Base-by-base conservation (phyloP, 64 coral and sea anemone genomes). In the Pachyseris speciosa region DNA sequence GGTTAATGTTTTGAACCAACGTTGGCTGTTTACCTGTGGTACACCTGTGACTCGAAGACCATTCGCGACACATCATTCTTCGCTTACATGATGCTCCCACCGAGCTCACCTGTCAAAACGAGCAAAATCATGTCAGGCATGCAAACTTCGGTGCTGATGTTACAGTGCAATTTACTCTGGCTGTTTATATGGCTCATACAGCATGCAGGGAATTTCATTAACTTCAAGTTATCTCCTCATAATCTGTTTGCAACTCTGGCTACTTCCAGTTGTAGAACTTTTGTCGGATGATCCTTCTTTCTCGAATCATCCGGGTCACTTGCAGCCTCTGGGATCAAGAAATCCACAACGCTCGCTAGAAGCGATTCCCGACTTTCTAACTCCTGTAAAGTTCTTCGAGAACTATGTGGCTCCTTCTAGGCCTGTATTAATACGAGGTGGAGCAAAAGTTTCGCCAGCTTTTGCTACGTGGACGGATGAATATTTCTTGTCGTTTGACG, bases 371-470 rank as follows among this genome's bases (percentile, higher is more conserved):
- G 51, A 45, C 57, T 99, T 93, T 31, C 86, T 91, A 51, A 59
- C 77, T 49, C 90, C 97, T 39, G 41, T 87, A 27, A 86, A 87
- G 1, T 99, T 99, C 81, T 99, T 99, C 31, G 63, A 47, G 31
- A 79, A 87, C 9, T 99, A 93, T 44, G 94, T 78, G 17, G 63
- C 75, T 36, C 74, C 87, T 41, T 33, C 84, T 25, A 89, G 86
- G 36, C 97, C 97, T 69, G 74, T 99, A 31, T 20, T 90, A 31
- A 95, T 99, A 66, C 87, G 87, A 42, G 94, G 94, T 5, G 97
- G 97, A 43, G 97, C 97, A 17, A 99, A 93, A 51, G 73, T 95
- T 43, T 99, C 97, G 7, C 91, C 91, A 43, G 97, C 90, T 3
- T 99, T 93, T 52, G 43, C 39, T 2, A 78, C 75, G 3, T 99